phyloP scores from a whole-genome alignment of 2,113 vertebrate genomes.

The Saguinus midas region DNA sequence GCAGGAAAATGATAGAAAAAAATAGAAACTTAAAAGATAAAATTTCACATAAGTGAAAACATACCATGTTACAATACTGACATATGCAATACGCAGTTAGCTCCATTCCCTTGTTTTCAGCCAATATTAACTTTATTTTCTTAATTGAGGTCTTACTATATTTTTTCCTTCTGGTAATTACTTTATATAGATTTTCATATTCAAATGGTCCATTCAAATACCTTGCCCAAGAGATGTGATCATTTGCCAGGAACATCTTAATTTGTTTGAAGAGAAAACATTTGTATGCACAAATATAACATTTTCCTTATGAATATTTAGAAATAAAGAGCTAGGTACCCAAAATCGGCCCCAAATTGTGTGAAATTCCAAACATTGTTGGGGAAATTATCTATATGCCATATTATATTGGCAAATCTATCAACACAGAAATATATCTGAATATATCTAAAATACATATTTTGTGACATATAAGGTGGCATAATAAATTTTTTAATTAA shows the following conservation, averaged over 20 bases:
- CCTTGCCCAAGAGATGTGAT: not conserved
- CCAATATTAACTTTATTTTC: not conserved
- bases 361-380: not conserved
- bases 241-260: not conserved
- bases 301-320: not conserved
- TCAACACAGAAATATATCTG: not conserved
- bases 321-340: not conserved
- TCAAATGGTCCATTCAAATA: not conserved
- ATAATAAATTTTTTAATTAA: not conserved
- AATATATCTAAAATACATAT: not conserved
- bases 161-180: not conserved
- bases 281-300: not conserved
- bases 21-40: not conserved
- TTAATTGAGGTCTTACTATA: not conserved
- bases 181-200: not conserved
- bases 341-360: not conserved
- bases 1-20: not conserved
- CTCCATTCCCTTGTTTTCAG: not conserved
- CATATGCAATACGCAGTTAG: not conserved
- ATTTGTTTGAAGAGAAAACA: conserved; percentile 21
- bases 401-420: not conserved
- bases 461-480: not conserved
- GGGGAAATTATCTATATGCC: not conserved
- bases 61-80: not conserved
- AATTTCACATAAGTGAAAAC: not conserved